These are phyloP conservation scores for Poeciliopsis paucimaculata DNA, from an alignment of 2,797 vertebrate species.

Conservation along the genomic window DNA sequence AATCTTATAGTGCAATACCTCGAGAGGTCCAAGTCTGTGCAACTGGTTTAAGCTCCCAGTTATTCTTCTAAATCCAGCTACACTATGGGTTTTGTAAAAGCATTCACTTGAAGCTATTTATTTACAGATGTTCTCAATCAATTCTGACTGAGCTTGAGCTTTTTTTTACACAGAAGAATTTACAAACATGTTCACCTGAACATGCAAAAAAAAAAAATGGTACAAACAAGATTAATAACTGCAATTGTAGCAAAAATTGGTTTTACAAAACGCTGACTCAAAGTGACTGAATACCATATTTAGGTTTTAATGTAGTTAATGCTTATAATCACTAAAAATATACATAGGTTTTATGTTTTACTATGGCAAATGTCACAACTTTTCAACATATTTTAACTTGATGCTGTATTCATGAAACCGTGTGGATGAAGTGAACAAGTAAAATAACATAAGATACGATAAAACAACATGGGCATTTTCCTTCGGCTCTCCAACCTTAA, in stretches of 20 bases:
- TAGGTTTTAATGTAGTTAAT: not conserved
- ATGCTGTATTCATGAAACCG: not conserved
- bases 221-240: not conserved
- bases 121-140: not conserved
- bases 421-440: not conserved
- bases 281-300: not conserved
- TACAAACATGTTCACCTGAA: not conserved
- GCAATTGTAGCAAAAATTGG: not conserved
- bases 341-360: not conserved
- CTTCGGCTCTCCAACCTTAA: too few relatives aligned
- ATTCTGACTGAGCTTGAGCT: not conserved
- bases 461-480: too few relatives aligned
- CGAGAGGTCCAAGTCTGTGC: not conserved
- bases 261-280: not conserved
- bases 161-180: not conserved
- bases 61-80: not conserved
- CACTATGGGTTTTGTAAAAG: not conserved
- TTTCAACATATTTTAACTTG: not conserved
- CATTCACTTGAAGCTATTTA: not conserved
- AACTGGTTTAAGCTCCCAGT: not conserved
- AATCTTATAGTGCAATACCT: not conserved
- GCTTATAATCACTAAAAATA: not conserved
- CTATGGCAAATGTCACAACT: not conserved
- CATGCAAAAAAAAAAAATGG: not conserved
- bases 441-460: too few relatives aligned